phyloP scores from a whole-genome alignment of 2,113 vertebrate species.

The Pterocles orientalis region DNA sequence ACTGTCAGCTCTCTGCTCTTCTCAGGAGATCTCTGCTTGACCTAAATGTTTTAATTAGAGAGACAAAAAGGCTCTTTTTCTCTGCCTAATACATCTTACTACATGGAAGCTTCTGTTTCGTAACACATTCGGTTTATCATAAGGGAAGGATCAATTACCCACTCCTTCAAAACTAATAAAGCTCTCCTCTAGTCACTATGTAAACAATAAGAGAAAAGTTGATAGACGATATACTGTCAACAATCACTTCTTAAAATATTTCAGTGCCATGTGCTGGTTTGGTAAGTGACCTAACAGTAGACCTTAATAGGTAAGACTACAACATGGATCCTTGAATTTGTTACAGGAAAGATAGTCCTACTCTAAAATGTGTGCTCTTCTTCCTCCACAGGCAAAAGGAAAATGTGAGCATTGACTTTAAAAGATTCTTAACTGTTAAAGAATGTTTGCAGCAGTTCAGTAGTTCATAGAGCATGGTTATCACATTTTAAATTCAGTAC shows the following conservation, averaged over 20 bases:
- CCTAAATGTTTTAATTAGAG: background rate
- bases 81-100: background rate
- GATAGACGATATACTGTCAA: background rate
- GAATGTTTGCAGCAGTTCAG: background rate
- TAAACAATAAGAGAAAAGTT: background rate
- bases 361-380: background rate
- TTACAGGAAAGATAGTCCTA: background rate
- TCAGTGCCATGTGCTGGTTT: background rate
- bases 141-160: background rate
- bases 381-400: background rate
- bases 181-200: background rate
- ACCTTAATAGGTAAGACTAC: background rate
- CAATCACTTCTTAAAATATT: background rate
- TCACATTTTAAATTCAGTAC: background rate
- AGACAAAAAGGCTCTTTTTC: background rate
- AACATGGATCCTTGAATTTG: background rate
- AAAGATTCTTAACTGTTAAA: background rate
- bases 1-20: background rate
- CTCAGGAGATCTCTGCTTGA: background rate
- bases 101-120: background rate
- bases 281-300: background rate
- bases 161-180: background rate
- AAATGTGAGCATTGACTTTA: background rate
- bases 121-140: background rate
- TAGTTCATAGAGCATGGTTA: background rate